Conservation (phyloP, 2,888 invertebrate species). For the Ischnura elegans region DNA sequence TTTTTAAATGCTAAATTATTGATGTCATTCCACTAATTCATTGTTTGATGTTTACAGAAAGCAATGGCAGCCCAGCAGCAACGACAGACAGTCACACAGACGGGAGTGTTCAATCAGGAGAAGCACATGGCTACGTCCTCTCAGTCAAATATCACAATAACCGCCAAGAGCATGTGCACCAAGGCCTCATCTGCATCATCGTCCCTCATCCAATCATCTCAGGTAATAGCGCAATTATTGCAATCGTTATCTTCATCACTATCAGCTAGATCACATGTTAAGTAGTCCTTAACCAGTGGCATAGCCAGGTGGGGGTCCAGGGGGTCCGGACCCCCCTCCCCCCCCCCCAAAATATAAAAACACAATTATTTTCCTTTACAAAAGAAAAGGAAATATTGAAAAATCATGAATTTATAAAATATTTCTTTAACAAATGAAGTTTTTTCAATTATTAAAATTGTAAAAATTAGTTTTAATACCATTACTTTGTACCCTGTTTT, state of each 20-base stretch:
- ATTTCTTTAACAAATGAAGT: too few species aligned
- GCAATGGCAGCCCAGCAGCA: slow-evolving; percentile 85
- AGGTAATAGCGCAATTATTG: slow-evolving; percentile 70
- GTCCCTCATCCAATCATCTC: slow-evolving; percentile 74
- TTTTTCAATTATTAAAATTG: too few species aligned
- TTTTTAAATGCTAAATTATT: background rate
- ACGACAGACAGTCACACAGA: slow-evolving; percentile 88
- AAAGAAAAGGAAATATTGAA: too few species aligned
- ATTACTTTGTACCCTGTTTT: too few species aligned
- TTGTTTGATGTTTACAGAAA: slow-evolving; percentile 75
- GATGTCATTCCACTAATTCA: background rate
- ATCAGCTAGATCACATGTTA: too few species aligned
- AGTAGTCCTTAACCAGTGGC: too few species aligned
- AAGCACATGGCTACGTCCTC: slow-evolving; percentile 87
- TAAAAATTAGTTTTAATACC: too few species aligned
- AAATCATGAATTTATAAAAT: too few species aligned
- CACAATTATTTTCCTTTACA: too few species aligned
- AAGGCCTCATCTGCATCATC: slow-evolving; percentile 78
- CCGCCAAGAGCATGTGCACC: slow-evolving; percentile 86
- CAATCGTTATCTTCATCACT: background rate
- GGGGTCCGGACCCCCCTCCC: too few species aligned
- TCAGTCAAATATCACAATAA: slow-evolving; percentile 89
- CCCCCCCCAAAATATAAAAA: too few species aligned
- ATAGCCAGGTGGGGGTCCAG: too few species aligned
- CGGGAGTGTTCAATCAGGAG: slow-evolving; percentile 87